Conservation (phyloP, 2,797 vertebrate genomes). For the Pseudomugil gertrudae region DNA sequence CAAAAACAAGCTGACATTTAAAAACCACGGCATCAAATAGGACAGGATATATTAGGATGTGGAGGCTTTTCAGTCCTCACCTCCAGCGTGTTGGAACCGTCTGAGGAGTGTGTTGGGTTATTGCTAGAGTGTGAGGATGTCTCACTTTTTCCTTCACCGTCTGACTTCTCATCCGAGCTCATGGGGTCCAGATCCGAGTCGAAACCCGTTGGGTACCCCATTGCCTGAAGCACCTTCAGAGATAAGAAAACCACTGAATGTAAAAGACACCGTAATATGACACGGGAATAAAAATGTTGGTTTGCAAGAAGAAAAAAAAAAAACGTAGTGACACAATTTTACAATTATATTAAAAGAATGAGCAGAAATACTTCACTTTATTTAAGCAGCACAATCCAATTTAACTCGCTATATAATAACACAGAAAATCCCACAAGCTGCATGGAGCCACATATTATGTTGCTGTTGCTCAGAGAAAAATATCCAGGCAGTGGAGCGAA, state of each 20-base stretch:
- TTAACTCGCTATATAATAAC: background rate
- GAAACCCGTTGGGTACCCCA: constrained; percentile 98
- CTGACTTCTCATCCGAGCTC: constrained; percentile 98
- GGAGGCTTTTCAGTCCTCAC: constrained; percentile 61
- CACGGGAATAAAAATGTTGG: background rate
- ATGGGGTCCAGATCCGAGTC: constrained; percentile 96
- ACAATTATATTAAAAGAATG: background rate
- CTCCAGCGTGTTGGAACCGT: constrained; percentile 96
- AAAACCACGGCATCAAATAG: background rate
- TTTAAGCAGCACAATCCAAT: background rate
- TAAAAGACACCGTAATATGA: background rate
- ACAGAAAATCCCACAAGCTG: constrained; percentile 1
- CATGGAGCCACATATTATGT: background rate
- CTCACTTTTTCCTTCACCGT: constrained; percentile 96
- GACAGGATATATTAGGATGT: background rate
- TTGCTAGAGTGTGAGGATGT: constrained; percentile 93
- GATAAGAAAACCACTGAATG: background rate
- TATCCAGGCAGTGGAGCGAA: constrained; percentile 10
- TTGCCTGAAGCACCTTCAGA: constrained; percentile 93
- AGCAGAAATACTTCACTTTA: background rate
- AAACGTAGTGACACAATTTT: background rate
- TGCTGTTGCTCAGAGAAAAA: constrained; percentile 2
- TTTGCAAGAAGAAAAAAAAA: background rate
- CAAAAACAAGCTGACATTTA: background rate
- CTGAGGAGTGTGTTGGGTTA: constrained; percentile 93